Evolutionary conservation across 1,140 invertebrate species (phyloP).

Genomic region (Cydia fagiglandana): DNA sequence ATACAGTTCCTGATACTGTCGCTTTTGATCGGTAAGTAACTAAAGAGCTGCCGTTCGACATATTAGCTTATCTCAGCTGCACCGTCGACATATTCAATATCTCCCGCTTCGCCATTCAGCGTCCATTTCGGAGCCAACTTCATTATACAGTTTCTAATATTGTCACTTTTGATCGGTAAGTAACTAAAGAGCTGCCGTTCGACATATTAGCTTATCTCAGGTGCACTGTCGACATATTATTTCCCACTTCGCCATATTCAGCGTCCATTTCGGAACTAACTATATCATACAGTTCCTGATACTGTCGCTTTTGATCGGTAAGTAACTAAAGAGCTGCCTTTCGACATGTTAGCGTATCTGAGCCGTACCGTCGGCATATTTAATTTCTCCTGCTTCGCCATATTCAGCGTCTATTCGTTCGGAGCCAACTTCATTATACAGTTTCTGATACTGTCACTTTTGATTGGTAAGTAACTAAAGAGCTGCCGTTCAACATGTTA

Average conservation of each 20-base stretch:
- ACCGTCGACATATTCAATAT: conserved; percentile 93
- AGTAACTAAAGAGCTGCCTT: conserved; percentile 58
- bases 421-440: conserved; percentile 93
- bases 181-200: conserved; percentile 64
- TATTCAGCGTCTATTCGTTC: conserved; percentile 92
- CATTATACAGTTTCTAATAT: conserved; percentile 91
- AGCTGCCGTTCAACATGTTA: conserved; percentile 54
- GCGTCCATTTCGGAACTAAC: conserved; percentile 91
- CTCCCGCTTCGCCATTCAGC: conserved; percentile 91
- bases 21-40: conserved; percentile 83
- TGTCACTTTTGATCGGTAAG: conserved; percentile 88
- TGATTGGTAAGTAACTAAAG: conserved; percentile 82
- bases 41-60: conserved; percentile 70
- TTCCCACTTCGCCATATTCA: conserved; percentile 92
- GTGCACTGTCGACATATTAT: conserved; percentile 92
- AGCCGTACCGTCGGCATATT: conserved; percentile 92
- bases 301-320: conserved; percentile 88
- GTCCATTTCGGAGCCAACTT: conserved; percentile 93
- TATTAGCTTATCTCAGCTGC: conserved; percentile 89
- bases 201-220: conserved; percentile 87
- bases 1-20: conserved; percentile 93
- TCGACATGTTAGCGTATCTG: conserved; percentile 86
- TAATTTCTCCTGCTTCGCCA: conserved; percentile 91
- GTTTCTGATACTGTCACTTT: conserved; percentile 90
- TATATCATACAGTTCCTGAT: conserved; percentile 94